Base-by-base conservation (phyloP, 2,113 vertebrate species). In the Eurypyga helias region DNA sequence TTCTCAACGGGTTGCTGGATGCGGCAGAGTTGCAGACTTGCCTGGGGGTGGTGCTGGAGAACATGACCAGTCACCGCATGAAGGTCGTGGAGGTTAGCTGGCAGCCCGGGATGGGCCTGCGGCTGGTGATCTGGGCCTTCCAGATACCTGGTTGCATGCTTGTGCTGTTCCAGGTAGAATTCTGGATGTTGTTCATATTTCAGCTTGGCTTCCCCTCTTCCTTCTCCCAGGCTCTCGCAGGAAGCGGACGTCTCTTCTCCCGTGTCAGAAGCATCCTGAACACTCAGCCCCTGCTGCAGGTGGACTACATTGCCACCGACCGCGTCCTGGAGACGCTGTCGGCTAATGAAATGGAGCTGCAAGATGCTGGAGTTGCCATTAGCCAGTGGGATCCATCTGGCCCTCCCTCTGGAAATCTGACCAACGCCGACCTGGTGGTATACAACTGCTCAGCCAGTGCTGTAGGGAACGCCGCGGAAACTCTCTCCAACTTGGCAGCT, bases 291-390 rank as follows among this genome's bases (percentile, higher is more conserved):
- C 95, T 99, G 97, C 67, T 99, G 57, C 98, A 98, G 28, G 92
- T 99, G 73, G 98, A 99, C 70, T 99, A 99, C 94, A 98, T 96
- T 0, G 99, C 99, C 87, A 99, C 99, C 0, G 99, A 99, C 10
- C 0, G 73, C 41, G 10, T 51, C 21, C 24, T 94, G 9, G 98
- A 98, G 71, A 94, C 98, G 38, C 97, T 99, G 83, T 85, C 97
- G 25, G 91, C 94, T 15, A 81, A 92, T 25, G 97, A 98, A 82
- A 87, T 55, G 29, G 49, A 95, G 29, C 91, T 99, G 43, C 98
- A 99, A 24, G 97, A 98, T 66, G 93, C 97, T 16, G 95, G 93
- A 0, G 36, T 98, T 14, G 70, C 93, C 7, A 66, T 91, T 38
- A 97, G 85, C 57, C 98, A 98, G 88, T 99, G 99, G 99, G 98